phyloP scores from a whole-genome alignment of 1,140 invertebrate species.

The Geopemphigus sp. region DNA sequence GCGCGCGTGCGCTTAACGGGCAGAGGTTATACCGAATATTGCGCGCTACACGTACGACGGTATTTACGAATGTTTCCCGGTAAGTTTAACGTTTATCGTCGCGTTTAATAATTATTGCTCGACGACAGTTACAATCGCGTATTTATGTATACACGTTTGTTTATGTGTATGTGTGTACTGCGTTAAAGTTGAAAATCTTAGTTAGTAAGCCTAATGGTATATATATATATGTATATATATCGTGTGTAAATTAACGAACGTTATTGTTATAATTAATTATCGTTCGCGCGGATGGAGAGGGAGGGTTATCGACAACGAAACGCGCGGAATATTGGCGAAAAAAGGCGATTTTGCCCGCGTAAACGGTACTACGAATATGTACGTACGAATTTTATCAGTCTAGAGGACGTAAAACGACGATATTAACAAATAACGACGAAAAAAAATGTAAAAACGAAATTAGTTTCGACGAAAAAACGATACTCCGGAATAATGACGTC shows the following conservation, averaged over 20 bases:
- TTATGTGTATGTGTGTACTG: too few relatives aligned
- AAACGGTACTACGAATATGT: not conserved
- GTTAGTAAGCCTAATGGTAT: constrained; percentile 46
- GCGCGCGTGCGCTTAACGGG: too few relatives aligned
- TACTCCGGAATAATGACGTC: not conserved
- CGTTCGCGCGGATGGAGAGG: too few relatives aligned
- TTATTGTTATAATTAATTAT: not conserved
- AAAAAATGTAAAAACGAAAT: too few relatives aligned
- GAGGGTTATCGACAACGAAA: constrained; percentile 5
- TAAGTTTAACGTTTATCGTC: constrained; percentile 9
- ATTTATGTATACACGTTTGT: not conserved
- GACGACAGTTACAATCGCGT: not conserved
- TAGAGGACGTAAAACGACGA: constrained; percentile 37
- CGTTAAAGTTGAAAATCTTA: not conserved
- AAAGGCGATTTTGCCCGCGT: not conserved
- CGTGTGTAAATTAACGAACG: constrained; percentile 30
- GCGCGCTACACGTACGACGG: not conserved
- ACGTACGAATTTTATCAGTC: constrained; percentile 46
- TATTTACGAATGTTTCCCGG: constrained; percentile 11
- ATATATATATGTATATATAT: constrained; percentile 9
- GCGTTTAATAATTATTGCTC: constrained; percentile 37
- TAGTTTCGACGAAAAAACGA: constrained; percentile 7
- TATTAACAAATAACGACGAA: not conserved
- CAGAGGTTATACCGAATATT: too few relatives aligned
- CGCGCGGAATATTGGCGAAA: not conserved